phyloP scores from a whole-genome alignment of 2,888 invertebrate species.

The Acronicta alni region DNA sequence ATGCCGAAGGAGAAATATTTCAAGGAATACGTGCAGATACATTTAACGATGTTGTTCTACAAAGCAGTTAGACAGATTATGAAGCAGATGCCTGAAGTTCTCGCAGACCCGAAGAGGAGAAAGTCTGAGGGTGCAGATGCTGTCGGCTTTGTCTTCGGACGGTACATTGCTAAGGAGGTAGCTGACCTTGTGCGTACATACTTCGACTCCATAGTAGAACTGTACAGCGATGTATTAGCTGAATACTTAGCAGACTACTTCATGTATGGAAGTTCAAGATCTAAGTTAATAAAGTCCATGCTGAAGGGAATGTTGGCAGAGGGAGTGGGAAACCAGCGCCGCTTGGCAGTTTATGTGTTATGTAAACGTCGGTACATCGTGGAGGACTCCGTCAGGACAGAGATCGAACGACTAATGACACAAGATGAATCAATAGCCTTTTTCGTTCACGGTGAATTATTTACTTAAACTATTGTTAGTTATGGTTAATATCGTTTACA shows the following conservation, averaged over 20 bases:
- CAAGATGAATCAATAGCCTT: slow-evolving; percentile 11
- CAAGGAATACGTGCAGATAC: slow-evolving; percentile 60
- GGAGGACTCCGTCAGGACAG: neutral
- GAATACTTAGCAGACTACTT: slow-evolving; percentile 48
- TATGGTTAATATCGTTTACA: neutral
- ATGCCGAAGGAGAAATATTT: slow-evolving; percentile 68
- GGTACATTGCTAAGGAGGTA: slow-evolving; percentile 65
- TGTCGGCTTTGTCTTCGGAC: slow-evolving; percentile 70
- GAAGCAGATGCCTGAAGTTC: slow-evolving; percentile 62
- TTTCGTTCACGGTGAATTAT: slow-evolving; percentile 20
- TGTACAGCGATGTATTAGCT: slow-evolving; percentile 58
- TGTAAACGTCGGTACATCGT: slow-evolving; percentile 4
- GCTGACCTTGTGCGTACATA: slow-evolving; percentile 60
- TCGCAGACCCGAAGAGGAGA: slow-evolving; percentile 54
- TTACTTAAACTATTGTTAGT: neutral
- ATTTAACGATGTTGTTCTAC: slow-evolving; percentile 72
- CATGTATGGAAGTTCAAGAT: neutral
- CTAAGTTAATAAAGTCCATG: slow-evolving; percentile 21
- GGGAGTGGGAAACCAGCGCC: slow-evolving; percentile 35
- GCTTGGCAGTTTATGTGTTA: slow-evolving; percentile 38
- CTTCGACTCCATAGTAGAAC: slow-evolving; percentile 65
- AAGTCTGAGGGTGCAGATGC: slow-evolving; percentile 59
- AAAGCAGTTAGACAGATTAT: slow-evolving; percentile 67
- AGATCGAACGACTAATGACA: slow-evolving; percentile 24
- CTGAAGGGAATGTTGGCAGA: slow-evolving; percentile 40